Conservation (phyloP, 2,888 invertebrate species). For the Coelogynopora nodosa region DNA sequence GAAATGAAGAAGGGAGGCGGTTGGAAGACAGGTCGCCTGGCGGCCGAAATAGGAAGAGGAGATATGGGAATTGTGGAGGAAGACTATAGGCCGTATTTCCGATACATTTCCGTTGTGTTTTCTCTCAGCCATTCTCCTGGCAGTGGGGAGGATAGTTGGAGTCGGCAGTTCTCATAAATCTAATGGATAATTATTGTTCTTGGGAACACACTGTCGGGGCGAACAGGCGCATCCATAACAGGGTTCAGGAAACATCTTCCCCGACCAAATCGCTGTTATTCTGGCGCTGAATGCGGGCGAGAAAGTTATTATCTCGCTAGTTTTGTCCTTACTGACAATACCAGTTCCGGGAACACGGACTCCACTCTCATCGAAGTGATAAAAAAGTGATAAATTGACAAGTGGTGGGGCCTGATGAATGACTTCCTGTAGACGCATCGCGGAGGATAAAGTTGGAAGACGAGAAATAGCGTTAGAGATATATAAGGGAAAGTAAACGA, state of each 20-base stretch:
- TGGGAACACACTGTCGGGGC: neutral
- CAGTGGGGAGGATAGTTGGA: neutral
- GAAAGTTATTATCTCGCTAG: slow-evolving; percentile 26
- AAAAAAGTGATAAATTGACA: slow-evolving; percentile 31
- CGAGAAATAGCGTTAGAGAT: no score
- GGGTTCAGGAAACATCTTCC: neutral
- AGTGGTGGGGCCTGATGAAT: slow-evolving; percentile 19
- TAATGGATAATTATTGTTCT: slow-evolving; percentile 31
- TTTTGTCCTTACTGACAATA: slow-evolving; percentile 14
- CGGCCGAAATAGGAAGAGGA: neutral
- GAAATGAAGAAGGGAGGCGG: slow-evolving; percentile 7
- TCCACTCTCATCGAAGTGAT: slow-evolving; percentile 28
- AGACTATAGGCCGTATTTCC: slow-evolving; percentile 5
- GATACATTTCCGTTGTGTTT: slow-evolving; percentile 12
- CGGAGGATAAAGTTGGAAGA: neutral
- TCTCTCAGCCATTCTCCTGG: neutral
- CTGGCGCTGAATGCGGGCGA: neutral
- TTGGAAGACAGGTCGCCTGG: neutral
- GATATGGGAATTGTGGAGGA: slow-evolving; percentile 2
- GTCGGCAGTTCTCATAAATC: slow-evolving; percentile 10
- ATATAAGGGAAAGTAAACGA: no score
- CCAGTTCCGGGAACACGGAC: slow-evolving; percentile 16
- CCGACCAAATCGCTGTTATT: slow-evolving; percentile 1
- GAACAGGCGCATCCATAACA: slow-evolving; percentile 12
- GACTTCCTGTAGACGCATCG: slow-evolving; percentile 31